phyloP scores from a whole-genome alignment of 2,888 invertebrate genomes.

The Artemia sp. region DNA sequence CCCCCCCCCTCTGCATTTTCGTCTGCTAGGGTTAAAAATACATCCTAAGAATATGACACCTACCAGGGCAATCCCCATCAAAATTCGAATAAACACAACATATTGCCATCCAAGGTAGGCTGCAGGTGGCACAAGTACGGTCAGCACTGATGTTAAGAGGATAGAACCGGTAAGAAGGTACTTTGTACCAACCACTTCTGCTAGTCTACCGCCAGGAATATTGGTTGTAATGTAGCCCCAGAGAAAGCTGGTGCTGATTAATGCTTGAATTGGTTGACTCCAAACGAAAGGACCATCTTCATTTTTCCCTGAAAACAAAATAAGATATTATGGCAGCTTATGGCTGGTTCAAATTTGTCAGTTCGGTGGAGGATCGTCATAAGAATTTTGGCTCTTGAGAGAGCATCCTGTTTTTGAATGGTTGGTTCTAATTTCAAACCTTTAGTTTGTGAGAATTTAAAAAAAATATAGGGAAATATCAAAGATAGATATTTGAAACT shows the following conservation, averaged over 20 bases:
- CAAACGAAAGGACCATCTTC: slow-evolving; percentile 29
- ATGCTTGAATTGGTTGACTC: slow-evolving; percentile 30
- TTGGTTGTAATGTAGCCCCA: slow-evolving; percentile 33
- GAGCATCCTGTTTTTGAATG: too few relatives aligned
- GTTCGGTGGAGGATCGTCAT: too few relatives aligned
- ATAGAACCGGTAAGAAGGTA: slow-evolving; percentile 30
- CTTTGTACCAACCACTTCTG: slow-evolving; percentile 35
- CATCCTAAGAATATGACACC: too few relatives aligned
- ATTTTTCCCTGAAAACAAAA: neutral
- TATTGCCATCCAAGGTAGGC: slow-evolving; percentile 26
- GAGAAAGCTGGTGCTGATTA: slow-evolving; percentile 31
- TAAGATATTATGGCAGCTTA: too few relatives aligned
- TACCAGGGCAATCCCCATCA: slow-evolving; percentile 31
- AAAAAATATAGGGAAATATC: too few relatives aligned
- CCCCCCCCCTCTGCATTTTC: too few relatives aligned
- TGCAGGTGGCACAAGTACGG: slow-evolving; percentile 31
- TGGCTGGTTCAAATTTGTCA: too few relatives aligned
- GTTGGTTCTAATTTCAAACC: too few relatives aligned
- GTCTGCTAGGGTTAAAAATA: neutral
- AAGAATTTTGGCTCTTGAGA: too few relatives aligned
- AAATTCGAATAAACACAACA: slow-evolving; percentile 29
- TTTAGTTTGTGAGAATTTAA: too few relatives aligned
- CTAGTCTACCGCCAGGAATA: slow-evolving; percentile 33
- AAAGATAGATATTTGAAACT: too few relatives aligned
- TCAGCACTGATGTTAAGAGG: slow-evolving; percentile 29